A percentile compares a stretch with the other conserved stretches of the same genome.
Evolutionary conservation across 2,113 vertebrate genomes (phyloP).

Genomic region (Ranitomeya variabilis): DNA sequence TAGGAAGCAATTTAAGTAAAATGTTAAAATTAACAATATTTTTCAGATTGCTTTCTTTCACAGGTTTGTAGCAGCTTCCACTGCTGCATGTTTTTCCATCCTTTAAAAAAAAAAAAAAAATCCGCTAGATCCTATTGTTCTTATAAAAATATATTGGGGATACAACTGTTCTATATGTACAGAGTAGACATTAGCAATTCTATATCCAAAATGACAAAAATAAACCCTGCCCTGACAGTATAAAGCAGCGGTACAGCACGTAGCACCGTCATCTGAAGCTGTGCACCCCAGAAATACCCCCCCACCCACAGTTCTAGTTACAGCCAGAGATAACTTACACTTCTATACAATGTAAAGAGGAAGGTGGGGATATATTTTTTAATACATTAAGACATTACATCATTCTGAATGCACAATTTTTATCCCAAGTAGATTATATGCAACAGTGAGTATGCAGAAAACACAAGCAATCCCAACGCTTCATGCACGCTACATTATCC

Average conservation of each 20-base stretch:
- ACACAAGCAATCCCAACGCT: neutral
- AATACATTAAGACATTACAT: neutral
- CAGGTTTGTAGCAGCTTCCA: neutral
- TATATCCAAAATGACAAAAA: neutral
- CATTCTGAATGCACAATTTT: neutral
- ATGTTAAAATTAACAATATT: neutral
- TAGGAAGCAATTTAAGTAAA: neutral
- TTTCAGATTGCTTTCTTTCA: neutral
- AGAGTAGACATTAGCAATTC: neutral
- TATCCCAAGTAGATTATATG: neutral
- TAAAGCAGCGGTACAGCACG: neutral
- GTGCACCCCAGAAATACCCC: neutral
- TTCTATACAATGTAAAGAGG: neutral
- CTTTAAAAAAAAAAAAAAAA: neutral
- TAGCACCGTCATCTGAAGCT: neutral
- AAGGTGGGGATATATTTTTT: neutral
- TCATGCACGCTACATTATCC: neutral
- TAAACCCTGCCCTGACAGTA: neutral
- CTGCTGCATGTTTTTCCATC: neutral
- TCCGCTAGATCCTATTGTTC: neutral
- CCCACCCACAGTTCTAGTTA: neutral
- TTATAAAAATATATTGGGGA: constrained; percentile 14
- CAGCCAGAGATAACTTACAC: neutral
- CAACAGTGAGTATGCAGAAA: neutral
- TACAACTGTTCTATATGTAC: constrained; percentile 6